Evolutionary conservation across 2,888 invertebrate species (phyloP).

Genomic region (Saturnia pavonia): DNA sequence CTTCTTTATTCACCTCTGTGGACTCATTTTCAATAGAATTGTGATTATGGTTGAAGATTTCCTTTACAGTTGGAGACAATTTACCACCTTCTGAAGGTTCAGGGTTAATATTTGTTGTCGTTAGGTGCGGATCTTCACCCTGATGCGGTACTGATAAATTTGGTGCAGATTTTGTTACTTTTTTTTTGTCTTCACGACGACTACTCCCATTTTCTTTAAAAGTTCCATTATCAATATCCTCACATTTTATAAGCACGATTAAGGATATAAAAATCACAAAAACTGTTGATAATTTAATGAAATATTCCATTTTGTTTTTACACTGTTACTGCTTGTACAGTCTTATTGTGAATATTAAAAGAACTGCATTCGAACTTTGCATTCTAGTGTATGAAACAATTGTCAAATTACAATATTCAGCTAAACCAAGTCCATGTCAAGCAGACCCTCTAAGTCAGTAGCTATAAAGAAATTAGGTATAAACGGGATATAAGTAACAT

Average conservation of each 20-base stretch:
- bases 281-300: not conserved
- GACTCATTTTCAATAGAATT: not conserved
- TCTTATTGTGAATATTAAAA: not conserved
- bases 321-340: not conserved
- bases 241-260: conserved; percentile 2
- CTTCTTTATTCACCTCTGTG: conserved; percentile 14
- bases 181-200: not conserved
- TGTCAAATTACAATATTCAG: conserved; percentile 13
- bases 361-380: not conserved
- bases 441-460: not conserved
- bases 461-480: not conserved
- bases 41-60: not conserved
- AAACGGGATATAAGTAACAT: not conserved
- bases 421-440: not conserved
- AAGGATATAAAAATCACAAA: not conserved
- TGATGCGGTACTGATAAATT: not conserved
- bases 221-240: not conserved
- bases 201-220: not conserved
- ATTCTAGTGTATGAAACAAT: not conserved
- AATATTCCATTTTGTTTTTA: not conserved
- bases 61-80: not conserved
- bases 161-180: not conserved
- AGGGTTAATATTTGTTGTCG: not conserved
- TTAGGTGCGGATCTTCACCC: not conserved
- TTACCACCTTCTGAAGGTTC: not conserved